These are phyloP conservation scores for Palythoa heliodiscus DNA, from an alignment of 92 coral and sea anemone species.

Conservation along the genomic window DNA sequence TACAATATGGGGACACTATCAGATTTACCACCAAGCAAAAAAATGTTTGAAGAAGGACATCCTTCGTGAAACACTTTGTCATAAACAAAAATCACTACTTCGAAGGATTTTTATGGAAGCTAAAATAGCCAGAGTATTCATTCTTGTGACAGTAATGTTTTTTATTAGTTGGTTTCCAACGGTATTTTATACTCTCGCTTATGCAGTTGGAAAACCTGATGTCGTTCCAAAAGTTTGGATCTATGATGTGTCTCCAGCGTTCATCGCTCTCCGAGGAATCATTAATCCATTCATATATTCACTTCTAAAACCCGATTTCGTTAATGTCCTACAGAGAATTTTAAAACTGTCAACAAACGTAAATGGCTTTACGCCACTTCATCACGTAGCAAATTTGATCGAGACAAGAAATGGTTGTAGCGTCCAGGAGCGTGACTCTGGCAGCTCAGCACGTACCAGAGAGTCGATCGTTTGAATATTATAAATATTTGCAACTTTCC, in stretches of 20 bases:
- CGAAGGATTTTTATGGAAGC: conserved; percentile 30
- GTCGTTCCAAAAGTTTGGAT: conserved; percentile 33
- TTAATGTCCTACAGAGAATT: neutral
- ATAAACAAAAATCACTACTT: conserved; percentile 9
- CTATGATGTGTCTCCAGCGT: conserved; percentile 20
- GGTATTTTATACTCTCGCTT: conserved; percentile 31
- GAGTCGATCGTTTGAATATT: neutral
- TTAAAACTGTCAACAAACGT: neutral
- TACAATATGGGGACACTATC: conserved; percentile 28
- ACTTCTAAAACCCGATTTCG: conserved; percentile 40
- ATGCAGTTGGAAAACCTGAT: conserved; percentile 15
- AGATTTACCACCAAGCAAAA: conserved; percentile 27
- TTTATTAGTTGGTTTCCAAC: conserved; percentile 30
- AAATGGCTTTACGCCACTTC: neutral
- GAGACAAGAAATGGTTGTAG: neutral
- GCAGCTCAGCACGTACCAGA: neutral
- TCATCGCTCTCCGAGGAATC: conserved; percentile 1
- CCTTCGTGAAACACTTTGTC: conserved; percentile 24
- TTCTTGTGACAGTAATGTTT: conserved; percentile 32
- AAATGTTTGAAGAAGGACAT: conserved; percentile 13
- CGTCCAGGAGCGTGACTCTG: neutral
- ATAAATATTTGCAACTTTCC: no score
- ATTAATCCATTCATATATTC: conserved; percentile 32
- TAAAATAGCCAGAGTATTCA: conserved; percentile 25
- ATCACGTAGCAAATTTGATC: neutral